phyloP scores from a whole-genome alignment of 30 jellyfish, hydroid and myxozoan species.

The Catostylus mosaicus region DNA sequence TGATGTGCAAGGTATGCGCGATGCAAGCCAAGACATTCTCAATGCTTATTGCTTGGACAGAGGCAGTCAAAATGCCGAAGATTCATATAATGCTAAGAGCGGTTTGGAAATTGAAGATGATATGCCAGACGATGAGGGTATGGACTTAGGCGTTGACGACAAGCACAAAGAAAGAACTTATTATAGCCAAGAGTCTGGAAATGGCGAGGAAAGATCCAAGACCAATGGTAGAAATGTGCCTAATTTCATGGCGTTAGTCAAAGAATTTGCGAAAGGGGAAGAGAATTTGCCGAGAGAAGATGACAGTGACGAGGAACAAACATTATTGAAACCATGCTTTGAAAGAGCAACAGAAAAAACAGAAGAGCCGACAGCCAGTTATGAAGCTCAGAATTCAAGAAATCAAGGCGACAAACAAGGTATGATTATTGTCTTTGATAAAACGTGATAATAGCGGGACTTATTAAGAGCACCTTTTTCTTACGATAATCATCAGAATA shows the following conservation, averaged over 20 bases:
- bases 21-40: too few relatives aligned
- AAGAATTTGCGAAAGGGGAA: slow-evolving; percentile 7
- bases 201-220: background rate
- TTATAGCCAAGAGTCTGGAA: background rate
- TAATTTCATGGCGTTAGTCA: slow-evolving; percentile 18
- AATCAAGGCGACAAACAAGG: background rate
- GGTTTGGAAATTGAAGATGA: too few relatives aligned
- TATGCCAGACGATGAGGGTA: too few relatives aligned
- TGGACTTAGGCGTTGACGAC: background rate
- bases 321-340: background rate
- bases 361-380: background rate
- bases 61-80: too few relatives aligned
- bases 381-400: background rate
- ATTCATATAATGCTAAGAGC: background rate
- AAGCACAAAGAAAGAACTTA: background rate
- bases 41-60: too few relatives aligned
- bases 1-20: too few relatives aligned
- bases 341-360: background rate
- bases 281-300: background rate
- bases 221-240: background rate
- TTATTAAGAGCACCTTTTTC: too few relatives aligned
- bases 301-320: slow-evolving; percentile 11
- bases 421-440: background rate
- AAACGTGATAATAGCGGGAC: too few relatives aligned
- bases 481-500: too few relatives aligned